phyloP scores from a whole-genome alignment of 2,888 invertebrate genomes.

The Ectemnius continuus region DNA sequence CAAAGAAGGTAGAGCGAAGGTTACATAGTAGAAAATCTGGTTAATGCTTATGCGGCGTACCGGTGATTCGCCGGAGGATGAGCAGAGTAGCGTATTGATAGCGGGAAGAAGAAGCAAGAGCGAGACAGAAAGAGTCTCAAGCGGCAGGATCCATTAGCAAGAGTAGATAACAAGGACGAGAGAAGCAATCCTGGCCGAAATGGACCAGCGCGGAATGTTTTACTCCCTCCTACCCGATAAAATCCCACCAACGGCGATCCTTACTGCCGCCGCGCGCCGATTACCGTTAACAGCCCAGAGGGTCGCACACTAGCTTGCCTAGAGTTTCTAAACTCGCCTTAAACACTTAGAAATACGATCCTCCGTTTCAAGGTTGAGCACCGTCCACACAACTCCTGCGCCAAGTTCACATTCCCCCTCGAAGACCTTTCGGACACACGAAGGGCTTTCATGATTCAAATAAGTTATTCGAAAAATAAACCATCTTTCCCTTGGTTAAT shows the following conservation, averaged over 20 bases:
- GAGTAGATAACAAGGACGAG: conserved; percentile 62
- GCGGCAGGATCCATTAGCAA: conserved; percentile 64
- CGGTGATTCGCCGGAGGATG: conserved; percentile 12
- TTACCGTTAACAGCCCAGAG: conserved; percentile 56
- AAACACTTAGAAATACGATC: conserved; percentile 58
- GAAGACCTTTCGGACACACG: too few species aligned
- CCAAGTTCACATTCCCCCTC: too few species aligned
- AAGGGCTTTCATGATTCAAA: too few species aligned
- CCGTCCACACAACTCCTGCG: not conserved
- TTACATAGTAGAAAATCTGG: not conserved
- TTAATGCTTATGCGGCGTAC: conserved; percentile 1
- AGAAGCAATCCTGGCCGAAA: conserved; percentile 57
- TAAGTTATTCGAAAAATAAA: too few species aligned
- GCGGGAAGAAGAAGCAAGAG: not conserved
- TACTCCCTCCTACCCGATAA: conserved; percentile 48
- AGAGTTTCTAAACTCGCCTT: conserved; percentile 45
- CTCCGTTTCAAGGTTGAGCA: conserved; percentile 43
- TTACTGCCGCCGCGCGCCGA: conserved; percentile 38
- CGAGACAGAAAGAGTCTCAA: conserved; percentile 10
- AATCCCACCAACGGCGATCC: conserved; percentile 50
- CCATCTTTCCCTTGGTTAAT: too few species aligned
- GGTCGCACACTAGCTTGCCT: conserved; percentile 11
- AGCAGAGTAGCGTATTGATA: conserved; percentile 10
- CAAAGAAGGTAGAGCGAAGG: not conserved
- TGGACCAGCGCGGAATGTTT: conserved; percentile 50